Evolutionary conservation across 2,888 invertebrate genomes (phyloP).

Genomic region (Epinotia bilunana): DNA sequence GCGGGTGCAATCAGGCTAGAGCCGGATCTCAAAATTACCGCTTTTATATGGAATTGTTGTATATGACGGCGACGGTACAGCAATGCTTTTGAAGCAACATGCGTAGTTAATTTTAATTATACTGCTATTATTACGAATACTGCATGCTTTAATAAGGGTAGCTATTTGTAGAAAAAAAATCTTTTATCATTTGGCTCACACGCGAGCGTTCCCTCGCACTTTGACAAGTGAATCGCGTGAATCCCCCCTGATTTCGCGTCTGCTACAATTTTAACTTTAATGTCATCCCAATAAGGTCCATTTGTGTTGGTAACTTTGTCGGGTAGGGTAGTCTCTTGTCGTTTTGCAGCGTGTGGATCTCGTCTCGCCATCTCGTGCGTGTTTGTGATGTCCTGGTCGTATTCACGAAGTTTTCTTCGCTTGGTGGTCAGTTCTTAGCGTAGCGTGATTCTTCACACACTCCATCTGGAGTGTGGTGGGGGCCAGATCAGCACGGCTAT

Average conservation of each 20-base stretch:
- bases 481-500: too few relatives aligned
- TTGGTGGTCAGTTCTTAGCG: neutral
- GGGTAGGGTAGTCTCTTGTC: slow-evolving; percentile 7
- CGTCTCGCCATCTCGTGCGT: slow-evolving; percentile 43
- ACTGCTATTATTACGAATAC: neutral
- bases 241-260: slow-evolving; percentile 4
- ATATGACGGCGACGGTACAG: neutral
- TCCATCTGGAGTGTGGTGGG: too few relatives aligned
- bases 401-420: neutral
- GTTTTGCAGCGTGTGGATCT: slow-evolving; percentile 39
- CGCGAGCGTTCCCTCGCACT: slow-evolving; percentile 20
- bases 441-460: too few relatives aligned
- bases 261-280: slow-evolving; percentile 3
- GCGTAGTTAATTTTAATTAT: slow-evolving; percentile 9
- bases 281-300: neutral
- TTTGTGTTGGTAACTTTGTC: neutral
- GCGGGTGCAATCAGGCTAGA: too few relatives aligned
- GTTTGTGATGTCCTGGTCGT: neutral
- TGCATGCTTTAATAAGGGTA: slow-evolving; percentile 10
- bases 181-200: slow-evolving; percentile 25
- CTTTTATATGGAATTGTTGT: neutral
- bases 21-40: too few relatives aligned
- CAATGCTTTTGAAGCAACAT: neutral
- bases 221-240: slow-evolving; percentile 31
- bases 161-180: slow-evolving; percentile 14